Conservation (phyloP, 2,113 vertebrate species). For the Scopus umbretta region DNA sequence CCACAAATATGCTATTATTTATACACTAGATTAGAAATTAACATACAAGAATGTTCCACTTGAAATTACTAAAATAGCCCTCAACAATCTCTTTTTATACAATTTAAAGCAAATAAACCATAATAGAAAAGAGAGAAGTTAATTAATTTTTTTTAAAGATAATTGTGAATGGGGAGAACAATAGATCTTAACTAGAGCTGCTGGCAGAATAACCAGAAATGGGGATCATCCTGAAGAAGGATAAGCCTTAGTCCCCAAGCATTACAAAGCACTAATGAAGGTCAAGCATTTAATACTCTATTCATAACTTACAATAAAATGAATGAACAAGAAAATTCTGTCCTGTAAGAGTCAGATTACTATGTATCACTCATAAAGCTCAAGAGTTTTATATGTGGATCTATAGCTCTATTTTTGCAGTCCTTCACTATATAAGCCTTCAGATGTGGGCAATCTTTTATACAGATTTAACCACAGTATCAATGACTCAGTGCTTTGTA, state of each 20-base stretch:
- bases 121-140: not conserved
- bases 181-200: not conserved
- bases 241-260: not conserved
- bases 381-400: not conserved
- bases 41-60: not conserved
- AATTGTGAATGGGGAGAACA: not conserved
- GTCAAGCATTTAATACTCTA: not conserved
- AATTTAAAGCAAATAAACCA: not conserved
- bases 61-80: not conserved
- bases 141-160: not conserved
- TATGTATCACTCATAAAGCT: not conserved
- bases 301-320: not conserved
- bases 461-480: not conserved
- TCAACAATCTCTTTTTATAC: not conserved
- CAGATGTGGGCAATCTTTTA: not conserved
- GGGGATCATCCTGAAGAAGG: not conserved
- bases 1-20: not conserved
- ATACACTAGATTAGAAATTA: not conserved
- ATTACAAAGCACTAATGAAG: not conserved
- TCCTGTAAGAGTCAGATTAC: not conserved
- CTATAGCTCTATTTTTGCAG: not conserved
- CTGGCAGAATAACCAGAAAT: not conserved
- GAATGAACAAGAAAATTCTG: not conserved
- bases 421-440: not conserved
- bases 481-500: not conserved